Conservation (phyloP, 2,797 vertebrate species). For the Gambelia wislizenii region DNA sequence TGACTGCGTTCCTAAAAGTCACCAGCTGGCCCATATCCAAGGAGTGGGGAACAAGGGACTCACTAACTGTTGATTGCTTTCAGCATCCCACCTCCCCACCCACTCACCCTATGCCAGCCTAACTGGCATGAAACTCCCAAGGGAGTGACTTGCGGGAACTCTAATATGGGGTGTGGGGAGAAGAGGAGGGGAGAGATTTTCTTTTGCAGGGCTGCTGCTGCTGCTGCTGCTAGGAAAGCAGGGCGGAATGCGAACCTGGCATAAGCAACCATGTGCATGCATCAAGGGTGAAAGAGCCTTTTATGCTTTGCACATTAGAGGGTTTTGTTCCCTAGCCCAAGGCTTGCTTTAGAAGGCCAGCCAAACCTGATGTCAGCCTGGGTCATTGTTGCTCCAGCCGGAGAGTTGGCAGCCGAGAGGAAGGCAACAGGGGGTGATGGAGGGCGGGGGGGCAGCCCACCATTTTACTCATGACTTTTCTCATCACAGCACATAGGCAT, state of each 20-base stretch:
- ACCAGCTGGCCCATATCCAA: neutral
- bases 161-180: accelerated
- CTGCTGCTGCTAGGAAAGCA: neutral
- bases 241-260: neutral
- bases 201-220: neutral
- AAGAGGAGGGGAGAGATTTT: neutral
- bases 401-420: accelerated
- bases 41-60: neutral
- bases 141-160: neutral
- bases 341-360: slow-evolving; percentile 29
- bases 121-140: neutral
- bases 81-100: neutral
- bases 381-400: slow-evolving; percentile 13
- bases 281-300: slow-evolving; percentile 45
- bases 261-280: neutral
- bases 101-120: too few relatives aligned
- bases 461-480: too few relatives aligned
- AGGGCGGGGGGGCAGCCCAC: too few relatives aligned
- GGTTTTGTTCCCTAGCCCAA: slow-evolving; percentile 12
- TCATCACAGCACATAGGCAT: neutral
- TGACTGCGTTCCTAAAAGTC: neutral
- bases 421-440: neutral
- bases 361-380: neutral
- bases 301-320: neutral
- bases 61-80: neutral